Percentiles rank a stretch among this genome's conserved stretches.
phyloP scores from a whole-genome alignment of 2,113 vertebrate species.

The Hassar affinis region DNA sequence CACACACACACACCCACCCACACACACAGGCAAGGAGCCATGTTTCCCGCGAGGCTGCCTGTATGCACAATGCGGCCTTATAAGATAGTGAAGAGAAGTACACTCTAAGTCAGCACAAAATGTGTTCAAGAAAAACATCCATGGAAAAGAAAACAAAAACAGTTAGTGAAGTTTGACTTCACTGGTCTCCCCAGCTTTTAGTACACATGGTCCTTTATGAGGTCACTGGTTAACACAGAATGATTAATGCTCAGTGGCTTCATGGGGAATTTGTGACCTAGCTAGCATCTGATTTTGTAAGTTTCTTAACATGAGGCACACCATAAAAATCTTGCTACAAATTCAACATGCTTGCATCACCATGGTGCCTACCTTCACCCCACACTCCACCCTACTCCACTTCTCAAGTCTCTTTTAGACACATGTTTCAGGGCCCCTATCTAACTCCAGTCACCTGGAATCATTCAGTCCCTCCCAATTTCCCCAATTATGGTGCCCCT shows the following conservation, averaged over 20 bases:
- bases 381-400: background rate
- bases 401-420: background rate
- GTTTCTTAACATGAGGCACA: background rate
- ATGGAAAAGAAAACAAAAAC: slow-evolving; percentile 35
- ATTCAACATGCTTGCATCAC: slow-evolving; percentile 1
- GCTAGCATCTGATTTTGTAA: background rate
- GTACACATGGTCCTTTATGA: slow-evolving; percentile 10
- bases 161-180: slow-evolving; percentile 17
- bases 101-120: background rate
- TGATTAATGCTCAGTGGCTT: slow-evolving; percentile 20
- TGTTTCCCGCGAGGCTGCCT: slow-evolving; percentile 58
- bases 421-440: background rate
- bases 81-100: slow-evolving; percentile 19
- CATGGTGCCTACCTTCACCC: background rate
- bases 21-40: slow-evolving; percentile 31
- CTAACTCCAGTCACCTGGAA: background rate
- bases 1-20: slow-evolving; percentile 45
- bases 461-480: slow-evolving; percentile 5
- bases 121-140: slow-evolving; percentile 24
- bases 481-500: background rate
- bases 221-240: slow-evolving; percentile 15
- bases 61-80: slow-evolving; percentile 44
- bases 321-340: background rate
- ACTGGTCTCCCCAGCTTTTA: background rate
- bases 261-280: slow-evolving; percentile 12